A percentile compares a stretch with the other conserved stretches of the same genome.
phyloP scores from a whole-genome alignment of 2,797 vertebrate species.

The Microctenopoma stevenorrisi region DNA sequence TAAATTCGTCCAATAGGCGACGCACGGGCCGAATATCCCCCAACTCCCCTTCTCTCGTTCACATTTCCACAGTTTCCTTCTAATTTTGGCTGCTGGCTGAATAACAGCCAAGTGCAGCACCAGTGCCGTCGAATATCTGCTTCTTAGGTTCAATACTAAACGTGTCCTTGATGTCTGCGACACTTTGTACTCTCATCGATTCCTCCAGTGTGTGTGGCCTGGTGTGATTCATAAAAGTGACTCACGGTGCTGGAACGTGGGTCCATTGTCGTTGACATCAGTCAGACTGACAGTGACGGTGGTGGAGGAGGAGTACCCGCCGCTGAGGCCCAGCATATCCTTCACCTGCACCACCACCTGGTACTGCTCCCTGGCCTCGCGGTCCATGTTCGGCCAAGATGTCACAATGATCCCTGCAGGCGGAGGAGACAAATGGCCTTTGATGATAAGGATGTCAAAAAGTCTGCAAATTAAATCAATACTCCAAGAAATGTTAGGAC shows the following conservation, averaged over 20 bases:
- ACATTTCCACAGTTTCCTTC: conserved; percentile 53
- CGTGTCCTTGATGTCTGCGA: conserved; percentile 43
- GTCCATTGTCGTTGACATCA: conserved; percentile 95
- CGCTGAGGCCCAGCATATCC: conserved; percentile 91
- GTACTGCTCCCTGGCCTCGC: conserved; percentile 91
- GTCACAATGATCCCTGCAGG: conserved; percentile 82
- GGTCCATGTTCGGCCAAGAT: conserved; percentile 87
- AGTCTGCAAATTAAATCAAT: conserved; percentile 35
- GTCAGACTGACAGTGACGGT: conserved; percentile 91
- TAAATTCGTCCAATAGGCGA: conserved; percentile 70
- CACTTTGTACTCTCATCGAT: conserved; percentile 53
- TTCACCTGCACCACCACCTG: conserved; percentile 93
- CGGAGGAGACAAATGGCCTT: neutral
- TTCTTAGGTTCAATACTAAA: conserved; percentile 65
- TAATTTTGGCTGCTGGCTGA: conserved; percentile 58
- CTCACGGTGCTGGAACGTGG: conserved; percentile 94
- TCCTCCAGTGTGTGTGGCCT: conserved; percentile 14
- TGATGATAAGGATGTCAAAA: neutral
- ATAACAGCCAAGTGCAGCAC: conserved; percentile 35
- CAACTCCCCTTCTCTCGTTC: conserved; percentile 18
- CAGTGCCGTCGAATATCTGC: conserved; percentile 61
- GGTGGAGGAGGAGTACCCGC: conserved; percentile 88
- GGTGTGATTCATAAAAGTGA: conserved; percentile 52
- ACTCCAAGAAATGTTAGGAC: conserved; percentile 24
- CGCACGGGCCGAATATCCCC: conserved; percentile 24